A percentile compares a stretch with the other conserved stretches of the same genome.
phyloP scores from a whole-genome alignment of 2,113 vertebrate species.

The Pao palembangensis region DNA sequence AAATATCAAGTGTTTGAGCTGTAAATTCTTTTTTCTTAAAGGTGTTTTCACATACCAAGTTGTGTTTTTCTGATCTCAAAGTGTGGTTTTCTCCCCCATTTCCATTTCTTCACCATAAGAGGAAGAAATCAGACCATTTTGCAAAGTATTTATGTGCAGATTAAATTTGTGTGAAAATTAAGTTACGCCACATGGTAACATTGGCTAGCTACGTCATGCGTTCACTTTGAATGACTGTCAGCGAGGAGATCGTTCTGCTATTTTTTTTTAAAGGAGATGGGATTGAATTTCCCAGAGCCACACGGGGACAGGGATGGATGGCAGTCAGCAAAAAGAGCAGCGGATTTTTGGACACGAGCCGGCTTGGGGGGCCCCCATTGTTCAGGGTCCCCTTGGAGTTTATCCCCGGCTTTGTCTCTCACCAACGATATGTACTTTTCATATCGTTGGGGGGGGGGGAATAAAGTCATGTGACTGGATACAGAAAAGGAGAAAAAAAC shows the following conservation, averaged over 20 bases:
- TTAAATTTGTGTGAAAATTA: conserved; percentile 16
- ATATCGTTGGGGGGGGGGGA: too few species aligned
- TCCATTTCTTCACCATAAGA: too few species aligned
- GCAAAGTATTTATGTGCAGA: conserved; percentile 1
- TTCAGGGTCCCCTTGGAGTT: conserved; percentile 67
- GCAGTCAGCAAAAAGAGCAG: conserved; percentile 52
- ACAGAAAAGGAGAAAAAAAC: conserved; percentile 16
- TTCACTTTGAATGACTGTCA: conserved; percentile 35
- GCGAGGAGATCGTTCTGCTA: not conserved
- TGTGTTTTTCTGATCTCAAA: conserved; percentile 2
- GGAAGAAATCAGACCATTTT: not conserved
- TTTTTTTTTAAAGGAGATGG: conserved; percentile 22
- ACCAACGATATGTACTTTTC: conserved; percentile 78
- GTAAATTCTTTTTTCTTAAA: conserved; percentile 31
- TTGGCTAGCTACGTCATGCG: conserved; percentile 24
- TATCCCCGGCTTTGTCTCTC: conserved; percentile 76
- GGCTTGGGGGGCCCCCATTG: conserved; percentile 48
- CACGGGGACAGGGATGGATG: conserved; percentile 52
- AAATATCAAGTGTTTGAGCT: not conserved
- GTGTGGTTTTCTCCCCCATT: not conserved
- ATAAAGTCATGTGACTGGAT: conserved; percentile 29
- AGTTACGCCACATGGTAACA: conserved; percentile 18
- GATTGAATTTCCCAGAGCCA: conserved; percentile 48
- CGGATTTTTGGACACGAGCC: conserved; percentile 58
- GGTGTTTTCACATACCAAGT: conserved; percentile 21